These are phyloP conservation scores for Euphydryas editha DNA, from an alignment of 2,888 invertebrate genomes.

Conservation along the genomic window DNA sequence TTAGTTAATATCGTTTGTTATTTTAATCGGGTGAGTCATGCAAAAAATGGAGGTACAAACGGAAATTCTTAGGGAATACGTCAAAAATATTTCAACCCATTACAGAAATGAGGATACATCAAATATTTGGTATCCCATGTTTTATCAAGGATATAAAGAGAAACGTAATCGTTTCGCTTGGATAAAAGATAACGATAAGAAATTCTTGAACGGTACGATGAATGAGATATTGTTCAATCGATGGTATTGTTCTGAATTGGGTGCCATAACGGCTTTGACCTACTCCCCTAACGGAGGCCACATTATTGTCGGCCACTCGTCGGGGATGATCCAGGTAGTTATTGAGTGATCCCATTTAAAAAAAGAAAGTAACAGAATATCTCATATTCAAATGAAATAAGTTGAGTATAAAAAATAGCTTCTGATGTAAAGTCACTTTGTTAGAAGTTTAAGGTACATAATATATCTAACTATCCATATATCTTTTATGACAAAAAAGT, in stretches of 20 bases:
- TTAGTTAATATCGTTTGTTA: not conserved
- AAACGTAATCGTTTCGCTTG: conserved; percentile 50
- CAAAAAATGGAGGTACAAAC: conserved; percentile 49
- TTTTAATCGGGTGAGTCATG: conserved; percentile 46
- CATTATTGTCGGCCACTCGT: conserved; percentile 74
- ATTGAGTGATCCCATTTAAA: not conserved
- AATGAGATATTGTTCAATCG: conserved; percentile 61
- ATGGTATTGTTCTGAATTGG: conserved; percentile 65
- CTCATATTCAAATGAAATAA: not conserved
- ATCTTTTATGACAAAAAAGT: too few species aligned
- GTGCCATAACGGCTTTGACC: conserved; percentile 64
- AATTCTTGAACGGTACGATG: conserved; percentile 56
- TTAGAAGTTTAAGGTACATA: too few species aligned
- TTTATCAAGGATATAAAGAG: conserved; percentile 49
- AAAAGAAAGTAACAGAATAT: not conserved
- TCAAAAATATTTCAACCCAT: conserved; percentile 49
- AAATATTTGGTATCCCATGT: conserved; percentile 67
- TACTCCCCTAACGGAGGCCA: conserved; percentile 71
- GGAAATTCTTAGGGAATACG: conserved; percentile 54
- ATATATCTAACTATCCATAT: too few species aligned
- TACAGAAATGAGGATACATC: conserved; percentile 57
- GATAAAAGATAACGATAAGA: conserved; percentile 58
- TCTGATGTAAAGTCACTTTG: too few species aligned
- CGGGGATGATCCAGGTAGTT: conserved; percentile 78
- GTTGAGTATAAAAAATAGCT: not conserved